Conservation (phyloP, 2,113 vertebrate species). For the Mus musculus region DNA sequence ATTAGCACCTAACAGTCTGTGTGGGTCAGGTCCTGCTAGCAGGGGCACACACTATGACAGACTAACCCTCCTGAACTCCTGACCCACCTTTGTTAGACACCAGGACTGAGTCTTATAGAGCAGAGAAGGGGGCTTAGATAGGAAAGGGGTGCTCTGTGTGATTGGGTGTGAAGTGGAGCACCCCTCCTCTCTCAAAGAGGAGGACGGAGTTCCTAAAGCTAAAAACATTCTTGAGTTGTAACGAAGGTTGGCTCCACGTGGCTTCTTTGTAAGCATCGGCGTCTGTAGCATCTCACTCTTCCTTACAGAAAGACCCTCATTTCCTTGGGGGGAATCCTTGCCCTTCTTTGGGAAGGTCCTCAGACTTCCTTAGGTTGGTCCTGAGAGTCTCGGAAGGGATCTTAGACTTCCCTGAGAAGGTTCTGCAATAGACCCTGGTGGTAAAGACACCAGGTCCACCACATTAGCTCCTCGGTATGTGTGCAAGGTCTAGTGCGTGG, state of each 20-base stretch:
- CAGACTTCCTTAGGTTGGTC: not conserved
- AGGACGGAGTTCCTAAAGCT: not conserved
- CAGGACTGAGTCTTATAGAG: not conserved
- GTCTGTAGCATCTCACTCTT: not conserved
- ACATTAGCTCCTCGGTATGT: no score
- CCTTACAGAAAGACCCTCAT: not conserved
- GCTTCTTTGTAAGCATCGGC: not conserved
- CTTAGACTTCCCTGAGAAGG: not conserved
- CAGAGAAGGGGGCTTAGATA: not conserved
- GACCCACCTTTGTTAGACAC: not conserved
- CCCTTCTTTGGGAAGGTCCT: not conserved
- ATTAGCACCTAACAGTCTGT: not conserved
- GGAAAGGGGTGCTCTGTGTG: not conserved
- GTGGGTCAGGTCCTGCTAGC: not conserved
- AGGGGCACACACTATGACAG: not conserved
- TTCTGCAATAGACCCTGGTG: not conserved
- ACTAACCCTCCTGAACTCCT: not conserved
- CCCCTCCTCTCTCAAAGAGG: not conserved
- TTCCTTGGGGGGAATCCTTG: not conserved
- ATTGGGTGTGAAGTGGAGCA: not conserved
- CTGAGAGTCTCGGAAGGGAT: not conserved
- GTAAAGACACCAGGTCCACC: not conserved
- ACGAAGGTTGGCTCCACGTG: no score
- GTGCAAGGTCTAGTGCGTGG: not conserved
- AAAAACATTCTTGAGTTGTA: not conserved